Evolutionary conservation across 2,888 invertebrate genomes (phyloP).

Genomic region (Oxyteleia sp.): DNA sequence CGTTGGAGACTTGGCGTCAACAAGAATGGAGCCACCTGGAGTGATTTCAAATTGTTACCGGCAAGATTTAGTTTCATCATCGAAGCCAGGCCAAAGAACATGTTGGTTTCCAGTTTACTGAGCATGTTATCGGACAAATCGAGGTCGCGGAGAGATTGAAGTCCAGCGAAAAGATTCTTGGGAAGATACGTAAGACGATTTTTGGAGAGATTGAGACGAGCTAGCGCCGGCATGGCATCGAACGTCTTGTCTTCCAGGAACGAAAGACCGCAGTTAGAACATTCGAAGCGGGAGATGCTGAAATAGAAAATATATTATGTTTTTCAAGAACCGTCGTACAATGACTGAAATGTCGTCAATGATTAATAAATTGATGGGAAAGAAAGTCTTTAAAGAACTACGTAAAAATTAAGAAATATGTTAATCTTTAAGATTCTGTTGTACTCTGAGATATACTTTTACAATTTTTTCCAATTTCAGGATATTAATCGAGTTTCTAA

Average conservation of each 20-base stretch:
- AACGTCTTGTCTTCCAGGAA: conserved; percentile 90
- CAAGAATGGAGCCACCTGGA: conserved; percentile 91
- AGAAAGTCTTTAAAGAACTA: too few relatives aligned
- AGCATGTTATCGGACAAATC: conserved; percentile 92
- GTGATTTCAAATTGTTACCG: conserved; percentile 91
- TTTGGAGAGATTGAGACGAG: conserved; percentile 90
- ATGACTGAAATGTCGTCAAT: too few relatives aligned
- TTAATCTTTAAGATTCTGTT: too few relatives aligned
- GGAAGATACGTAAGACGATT: conserved; percentile 88
- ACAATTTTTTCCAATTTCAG: too few relatives aligned
- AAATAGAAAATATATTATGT: conserved; percentile 15
- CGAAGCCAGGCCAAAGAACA: conserved; percentile 91
- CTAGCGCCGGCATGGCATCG: conserved; percentile 91
- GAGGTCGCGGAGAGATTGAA: conserved; percentile 90
- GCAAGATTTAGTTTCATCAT: conserved; percentile 91
- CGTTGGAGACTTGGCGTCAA: conserved; percentile 90
- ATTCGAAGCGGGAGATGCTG: conserved; percentile 91
- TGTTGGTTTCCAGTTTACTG: conserved; percentile 89
- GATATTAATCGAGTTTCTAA: too few relatives aligned
- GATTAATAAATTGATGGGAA: too few relatives aligned
- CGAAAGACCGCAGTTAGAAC: conserved; percentile 92
- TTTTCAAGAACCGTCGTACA: too few relatives aligned
- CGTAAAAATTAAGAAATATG: too few relatives aligned
- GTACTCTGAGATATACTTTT: too few relatives aligned
- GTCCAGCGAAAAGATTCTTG: conserved; percentile 83